Conservation (phyloP, 2,797 vertebrate genomes). For the Anableps anableps region DNA sequence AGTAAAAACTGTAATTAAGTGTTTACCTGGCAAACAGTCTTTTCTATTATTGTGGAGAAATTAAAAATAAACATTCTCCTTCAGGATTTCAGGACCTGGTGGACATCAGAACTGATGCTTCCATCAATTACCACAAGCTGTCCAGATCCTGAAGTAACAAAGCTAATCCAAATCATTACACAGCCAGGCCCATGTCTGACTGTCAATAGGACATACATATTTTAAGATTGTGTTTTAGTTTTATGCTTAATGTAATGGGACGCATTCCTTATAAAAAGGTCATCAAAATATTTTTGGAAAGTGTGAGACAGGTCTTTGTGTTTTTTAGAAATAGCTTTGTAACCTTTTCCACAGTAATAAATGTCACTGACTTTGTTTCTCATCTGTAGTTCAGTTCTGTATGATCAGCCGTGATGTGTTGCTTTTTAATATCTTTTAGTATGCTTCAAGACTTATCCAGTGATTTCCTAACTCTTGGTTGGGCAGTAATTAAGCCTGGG, state of each 20-base stretch:
- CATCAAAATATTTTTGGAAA: neutral
- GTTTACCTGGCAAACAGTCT: neutral
- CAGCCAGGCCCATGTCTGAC: neutral
- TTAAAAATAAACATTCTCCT: neutral
- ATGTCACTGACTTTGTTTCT: neutral
- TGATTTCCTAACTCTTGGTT: neutral
- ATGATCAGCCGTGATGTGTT: neutral
- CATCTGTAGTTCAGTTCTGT: neutral
- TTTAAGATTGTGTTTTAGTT: neutral
- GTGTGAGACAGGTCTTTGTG: neutral
- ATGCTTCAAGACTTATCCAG: neutral
- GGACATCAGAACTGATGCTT: neutral
- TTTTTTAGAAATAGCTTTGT: neutral
- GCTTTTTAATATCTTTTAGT: neutral
- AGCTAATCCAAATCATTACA: neutral
- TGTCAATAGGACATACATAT: neutral
- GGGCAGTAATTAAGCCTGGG: neutral
- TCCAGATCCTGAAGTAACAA: neutral
- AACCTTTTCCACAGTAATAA: no score
- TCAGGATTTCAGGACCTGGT: neutral
- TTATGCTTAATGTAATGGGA: neutral
- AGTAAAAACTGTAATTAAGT: neutral
- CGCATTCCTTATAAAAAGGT: neutral
- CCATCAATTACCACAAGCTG: neutral
- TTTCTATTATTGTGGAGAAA: neutral